phyloP scores from a whole-genome alignment of 2,888 invertebrate genomes.

The Gastracanthus pulcherrimus region DNA sequence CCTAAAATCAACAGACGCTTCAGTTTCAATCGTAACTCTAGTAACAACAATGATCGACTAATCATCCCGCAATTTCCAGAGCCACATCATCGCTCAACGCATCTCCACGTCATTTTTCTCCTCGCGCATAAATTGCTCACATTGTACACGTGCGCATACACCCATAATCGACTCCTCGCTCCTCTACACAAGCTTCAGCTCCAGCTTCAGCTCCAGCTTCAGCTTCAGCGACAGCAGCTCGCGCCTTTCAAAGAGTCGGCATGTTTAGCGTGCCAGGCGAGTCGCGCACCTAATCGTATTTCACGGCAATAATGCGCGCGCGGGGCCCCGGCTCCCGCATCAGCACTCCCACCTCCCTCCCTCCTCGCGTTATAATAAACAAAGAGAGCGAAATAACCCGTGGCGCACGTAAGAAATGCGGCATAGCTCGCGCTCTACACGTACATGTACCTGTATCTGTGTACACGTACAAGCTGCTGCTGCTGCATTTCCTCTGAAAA shows the following conservation, averaged over 20 bases:
- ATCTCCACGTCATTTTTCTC: too few species aligned
- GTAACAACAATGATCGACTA: too few species aligned
- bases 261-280: conserved; percentile 60
- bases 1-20: too few species aligned
- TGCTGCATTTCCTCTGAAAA: conserved; percentile 46
- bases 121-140: too few species aligned
- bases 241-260: conserved; percentile 52
- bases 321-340: conserved; percentile 41
- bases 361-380: conserved; percentile 54
- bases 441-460: not conserved
- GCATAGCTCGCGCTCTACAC: conserved; percentile 26
- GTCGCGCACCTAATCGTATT: conserved; percentile 71
- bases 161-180: conserved; percentile 3
- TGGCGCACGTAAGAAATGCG: conserved; percentile 72
- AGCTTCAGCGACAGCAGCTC: conserved; percentile 16
- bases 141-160: too few species aligned
- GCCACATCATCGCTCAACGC: too few species aligned
- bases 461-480: too few species aligned
- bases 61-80: too few species aligned
- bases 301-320: conserved; percentile 71
- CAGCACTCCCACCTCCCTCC: not conserved
- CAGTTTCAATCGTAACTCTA: too few species aligned
- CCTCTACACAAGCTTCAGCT: not conserved
- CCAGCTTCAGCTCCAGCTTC: not conserved
- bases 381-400: conserved; percentile 13